Base-by-base conservation (phyloP, 2,113 vertebrate species). In the Falcunculus frontatus region DNA sequence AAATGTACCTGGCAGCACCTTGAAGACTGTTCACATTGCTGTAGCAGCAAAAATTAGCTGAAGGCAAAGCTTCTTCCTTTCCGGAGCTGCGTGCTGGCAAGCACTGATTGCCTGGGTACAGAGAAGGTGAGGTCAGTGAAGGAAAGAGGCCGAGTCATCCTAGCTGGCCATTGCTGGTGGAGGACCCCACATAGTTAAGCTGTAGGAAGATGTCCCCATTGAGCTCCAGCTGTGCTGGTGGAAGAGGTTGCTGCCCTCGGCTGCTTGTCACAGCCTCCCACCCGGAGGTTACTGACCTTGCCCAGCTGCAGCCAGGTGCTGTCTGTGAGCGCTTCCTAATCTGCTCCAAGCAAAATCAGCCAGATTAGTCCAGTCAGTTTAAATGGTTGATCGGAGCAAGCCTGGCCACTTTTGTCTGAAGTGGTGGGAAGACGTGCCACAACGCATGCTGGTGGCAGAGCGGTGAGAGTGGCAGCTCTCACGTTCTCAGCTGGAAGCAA, bases 401-500 rank as follows among this genome's bases (percentile, higher is more conserved):
- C 78, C 70, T 37, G 44, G 16, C 25, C 44, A 16, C 10, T 85
- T 63, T 29, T 56, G 32, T 62, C 78, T 12, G 10, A 56, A 68
- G 74, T 22, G 18, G 15, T 29, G 60, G 49, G 64, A 74, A 44
- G 55, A 59, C 0, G 0, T 75, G 52, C 56, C 64, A 63, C 13
- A 29, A 4, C 0, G 1, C 46, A 4, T 0, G 11, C 55, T 6
- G 1, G 5, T 22, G 56, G 33, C 57, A 25, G 56, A 76, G 47
- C 1, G 0, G 20, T 30, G 37, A 53, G 12, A 33, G 50, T 4
- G 1, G 56, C 33, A 41, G 37, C n/a, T 64, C 35, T 47, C 16
- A 7, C 32, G 3, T 49, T 67, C 47, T 30, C 41, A 16, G 33
- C 50, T 1, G 1, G 56, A 52, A 75, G 76, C 3, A 0, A 19